phyloP scores from a whole-genome alignment of 2,888 invertebrate genomes.

The Hyles lineata region DNA sequence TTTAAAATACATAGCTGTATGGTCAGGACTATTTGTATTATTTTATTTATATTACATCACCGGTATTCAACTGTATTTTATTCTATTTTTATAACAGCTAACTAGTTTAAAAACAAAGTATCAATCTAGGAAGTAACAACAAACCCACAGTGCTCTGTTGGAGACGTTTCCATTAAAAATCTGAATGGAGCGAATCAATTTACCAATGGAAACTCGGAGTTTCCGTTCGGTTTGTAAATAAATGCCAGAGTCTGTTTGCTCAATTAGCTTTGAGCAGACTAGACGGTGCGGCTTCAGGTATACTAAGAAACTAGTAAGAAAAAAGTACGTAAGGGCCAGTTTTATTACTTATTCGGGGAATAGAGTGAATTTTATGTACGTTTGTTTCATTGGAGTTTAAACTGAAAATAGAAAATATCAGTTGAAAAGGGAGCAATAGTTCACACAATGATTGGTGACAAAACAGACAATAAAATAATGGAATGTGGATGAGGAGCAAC shows the following conservation, averaged over 20 bases:
- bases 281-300: background rate
- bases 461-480: too few relatives aligned
- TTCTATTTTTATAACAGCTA: too few relatives aligned
- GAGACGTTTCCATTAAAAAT: slow-evolving; percentile 2
- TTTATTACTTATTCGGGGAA: background rate
- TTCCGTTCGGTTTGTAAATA: slow-evolving; percentile 33
- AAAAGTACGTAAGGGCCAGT: background rate
- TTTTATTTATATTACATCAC: too few relatives aligned
- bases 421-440: too few relatives aligned
- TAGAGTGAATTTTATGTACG: background rate
- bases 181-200: slow-evolving; percentile 16
- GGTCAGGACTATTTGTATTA: too few relatives aligned
- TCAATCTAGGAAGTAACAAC: background rate
- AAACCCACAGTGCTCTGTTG: background rate
- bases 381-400: too few relatives aligned
- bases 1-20: too few relatives aligned
- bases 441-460: too few relatives aligned
- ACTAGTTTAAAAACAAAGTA: too few relatives aligned
- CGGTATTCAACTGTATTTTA: too few relatives aligned
- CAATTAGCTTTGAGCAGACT: slow-evolving; percentile 22
- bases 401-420: too few relatives aligned
- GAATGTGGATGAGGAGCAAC: too few relatives aligned
- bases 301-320: background rate
- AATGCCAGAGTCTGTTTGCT: slow-evolving; percentile 27
- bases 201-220: slow-evolving; percentile 18